Evolutionary conservation across 2,888 invertebrate genomes (phyloP), one percentile per base, ranked within the genome.

Genomic region (Drosophila anomalata): DNA sequence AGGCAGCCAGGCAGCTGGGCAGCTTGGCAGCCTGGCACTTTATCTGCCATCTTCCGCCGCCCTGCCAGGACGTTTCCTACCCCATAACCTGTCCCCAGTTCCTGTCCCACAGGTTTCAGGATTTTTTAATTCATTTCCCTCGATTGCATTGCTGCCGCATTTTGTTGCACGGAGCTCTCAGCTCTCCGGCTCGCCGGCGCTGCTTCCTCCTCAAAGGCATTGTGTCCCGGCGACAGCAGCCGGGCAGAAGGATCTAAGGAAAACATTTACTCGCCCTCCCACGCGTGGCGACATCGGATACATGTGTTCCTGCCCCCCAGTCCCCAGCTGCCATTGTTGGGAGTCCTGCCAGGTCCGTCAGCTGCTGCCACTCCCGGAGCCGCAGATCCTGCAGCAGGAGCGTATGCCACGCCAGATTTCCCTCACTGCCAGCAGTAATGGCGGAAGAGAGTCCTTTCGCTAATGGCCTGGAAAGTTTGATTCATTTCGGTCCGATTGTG

Each of bases 281-380:
- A 48, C 50, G 8, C 52, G 22, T 24, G 22, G 22, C 22, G 22
- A 24, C 22, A 42, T 51, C 9, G 8, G 26, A 9, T 42, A 14
- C 29, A 60, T 36, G 44, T 55, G 29, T 55, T 5, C 22, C 33
- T 36, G 36, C 63, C 51, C 44, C 17, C 20, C 22, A 24, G 22
- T 22, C 54, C 47, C 42, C 41, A 60, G 26, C 60, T 51, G 70
- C 55, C 50, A 55, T 70, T 70, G 54, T 70, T 55, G 46, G 52
- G 51, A 46, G 60, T 60, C 50, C 20, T 39, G 20, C 3, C 17
- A 17, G 14, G 14, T 44, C 29, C 26, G 60, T 33, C 12, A 14
- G 22, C 20, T 70, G 60, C 71, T 60, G 71, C 41, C 60, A 29
- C 41, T 52, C 51, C 54, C 36, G 29, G 11, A 24, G 22, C 22